Base-by-base conservation (phyloP, 2,113 vertebrate genomes). In the Pterocles burchelli region DNA sequence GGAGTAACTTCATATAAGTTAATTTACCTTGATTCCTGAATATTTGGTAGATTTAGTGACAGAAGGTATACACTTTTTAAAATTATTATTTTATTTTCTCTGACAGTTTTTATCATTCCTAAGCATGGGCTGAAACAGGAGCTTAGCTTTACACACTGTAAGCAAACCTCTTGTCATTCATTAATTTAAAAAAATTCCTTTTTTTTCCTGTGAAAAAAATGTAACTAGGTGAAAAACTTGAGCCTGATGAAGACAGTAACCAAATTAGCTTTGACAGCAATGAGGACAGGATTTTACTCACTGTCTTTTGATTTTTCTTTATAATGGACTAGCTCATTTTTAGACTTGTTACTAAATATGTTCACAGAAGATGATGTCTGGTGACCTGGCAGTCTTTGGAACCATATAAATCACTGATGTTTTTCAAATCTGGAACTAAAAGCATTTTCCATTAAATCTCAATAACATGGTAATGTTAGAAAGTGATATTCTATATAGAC, bases 301-400 rank as follows among this genome's bases (percentile, higher is more conserved):
- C 8, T 33, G 17, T 28, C 25, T n/a, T 77, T 78, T 51, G 29
- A 36, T 43, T 55, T 22, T 63, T 72, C 57, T 71, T 34, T 49
- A 0, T 57, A n/a, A 59, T 0, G 1, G 7, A 61, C 4, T 24
- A 59, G 14, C 16, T 72, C 5, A 0, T 52, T 76, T 36, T 28
- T 19, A 70, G 31, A 57, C 3, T 25, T 66, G 19, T 61, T 51
- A 43, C 8, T 5, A 66, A 22, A 33, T 6, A 43, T 0, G 0
- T 55, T 61, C 45, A 36, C 28, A 62, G 34, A 61, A 57, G 36
- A n/a, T 1, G 6, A 10, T 28, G 6, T 34, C 18, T 67, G 38
- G 25, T 65, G 48, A 45, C 7, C 16, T 41, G 46, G 29, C 5
- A 61, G 66, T 18, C 20, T 65, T 75, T 75, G 25, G 55, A 90